Conservation (phyloP, 1,140 invertebrate genomes). For the Branchinecta lindahli region DNA sequence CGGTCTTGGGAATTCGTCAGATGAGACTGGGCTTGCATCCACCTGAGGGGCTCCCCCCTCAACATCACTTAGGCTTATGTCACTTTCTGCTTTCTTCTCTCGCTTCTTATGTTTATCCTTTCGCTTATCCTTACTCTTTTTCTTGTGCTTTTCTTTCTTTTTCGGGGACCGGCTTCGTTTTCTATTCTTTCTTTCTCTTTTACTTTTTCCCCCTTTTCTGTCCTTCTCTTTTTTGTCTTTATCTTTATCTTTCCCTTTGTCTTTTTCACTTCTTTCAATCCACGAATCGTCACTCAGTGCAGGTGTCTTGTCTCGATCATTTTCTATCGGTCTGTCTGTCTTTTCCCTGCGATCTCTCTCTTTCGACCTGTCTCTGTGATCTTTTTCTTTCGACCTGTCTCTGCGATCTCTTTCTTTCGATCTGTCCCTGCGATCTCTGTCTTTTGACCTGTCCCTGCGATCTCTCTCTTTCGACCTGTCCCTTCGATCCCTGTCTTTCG, state of each 20-base stretch:
- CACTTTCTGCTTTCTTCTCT: constrained; percentile 14
- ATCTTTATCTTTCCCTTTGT: constrained; percentile 29
- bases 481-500: constrained; percentile 7
- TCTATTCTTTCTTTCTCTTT: constrained; percentile 24
- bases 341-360: too few relatives aligned
- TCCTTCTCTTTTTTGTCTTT: constrained; percentile 23
- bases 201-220: constrained; percentile 28
- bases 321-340: constrained; percentile 17
- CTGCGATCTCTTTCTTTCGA: too few relatives aligned
- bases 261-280: constrained; percentile 15
- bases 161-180: constrained; percentile 24
- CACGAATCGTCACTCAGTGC: constrained; percentile 6
- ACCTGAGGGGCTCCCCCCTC: background rate
- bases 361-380: too few relatives aligned
- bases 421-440: too few relatives aligned
- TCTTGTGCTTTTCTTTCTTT: constrained; percentile 28
- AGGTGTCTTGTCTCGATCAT: constrained; percentile 10
- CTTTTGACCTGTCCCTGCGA: too few relatives aligned
- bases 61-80: background rate
- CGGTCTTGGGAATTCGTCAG: background rate
- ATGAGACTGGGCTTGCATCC: background rate
- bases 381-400: too few relatives aligned
- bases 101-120: constrained; percentile 19
- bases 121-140: constrained; percentile 21
- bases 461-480: constrained; percentile 15